Evolutionary conservation across 2,888 invertebrate genomes (phyloP).

Genomic region (Ophioninae sp.): DNA sequence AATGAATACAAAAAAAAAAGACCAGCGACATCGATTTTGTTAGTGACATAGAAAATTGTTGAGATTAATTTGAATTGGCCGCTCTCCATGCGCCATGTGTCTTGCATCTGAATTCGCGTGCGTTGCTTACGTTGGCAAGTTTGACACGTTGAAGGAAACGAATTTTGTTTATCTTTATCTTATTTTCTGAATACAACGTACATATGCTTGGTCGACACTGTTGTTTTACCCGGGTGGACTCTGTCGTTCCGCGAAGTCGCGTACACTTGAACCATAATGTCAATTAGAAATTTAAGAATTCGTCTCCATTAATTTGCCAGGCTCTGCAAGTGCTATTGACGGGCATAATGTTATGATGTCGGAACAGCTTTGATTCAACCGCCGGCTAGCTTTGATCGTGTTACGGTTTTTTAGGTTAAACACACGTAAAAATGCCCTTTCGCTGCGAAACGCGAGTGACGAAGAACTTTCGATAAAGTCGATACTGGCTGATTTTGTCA

Average conservation of each 20-base stretch:
- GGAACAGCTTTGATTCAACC: not conserved
- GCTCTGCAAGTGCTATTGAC: not conserved
- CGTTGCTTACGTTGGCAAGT: conserved; percentile 29
- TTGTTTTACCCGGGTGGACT: too few species aligned
- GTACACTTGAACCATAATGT: too few species aligned
- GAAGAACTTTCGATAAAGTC: not conserved
- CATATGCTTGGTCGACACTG: too few species aligned
- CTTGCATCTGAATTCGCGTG: not conserved
- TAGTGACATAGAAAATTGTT: not conserved
- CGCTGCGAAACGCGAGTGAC: not conserved
- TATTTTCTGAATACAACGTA: not conserved
- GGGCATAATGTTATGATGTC: not conserved
- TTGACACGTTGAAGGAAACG: conserved; percentile 51
- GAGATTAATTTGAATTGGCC: not conserved
- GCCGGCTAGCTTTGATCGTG: not conserved
- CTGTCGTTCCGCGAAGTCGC: not conserved
- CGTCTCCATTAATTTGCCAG: not conserved
- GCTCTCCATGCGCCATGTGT: not conserved
- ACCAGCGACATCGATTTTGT: not conserved
- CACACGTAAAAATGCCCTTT: not conserved
- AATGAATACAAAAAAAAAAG: not conserved
- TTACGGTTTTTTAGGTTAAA: not conserved
- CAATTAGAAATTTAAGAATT: not conserved
- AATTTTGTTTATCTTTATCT: not conserved
- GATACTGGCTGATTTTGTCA: not conserved